Base-by-base conservation (phyloP, 2,797 vertebrate genomes). In the Zenarchopterus dispar region DNA sequence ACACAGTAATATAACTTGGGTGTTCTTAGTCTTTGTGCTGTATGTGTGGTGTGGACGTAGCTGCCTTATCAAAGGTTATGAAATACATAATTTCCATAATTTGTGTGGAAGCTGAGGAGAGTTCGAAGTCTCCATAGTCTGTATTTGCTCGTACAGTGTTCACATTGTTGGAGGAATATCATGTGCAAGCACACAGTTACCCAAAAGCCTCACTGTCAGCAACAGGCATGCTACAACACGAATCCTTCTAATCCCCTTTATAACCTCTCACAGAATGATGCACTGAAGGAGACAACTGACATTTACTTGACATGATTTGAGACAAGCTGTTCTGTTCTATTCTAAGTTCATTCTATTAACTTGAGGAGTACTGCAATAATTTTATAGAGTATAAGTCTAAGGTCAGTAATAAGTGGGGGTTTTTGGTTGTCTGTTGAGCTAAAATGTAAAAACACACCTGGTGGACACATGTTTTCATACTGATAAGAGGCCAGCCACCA, bases 1-100 rank as follows among this genome's bases (percentile, higher is more conserved):
- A 82, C 74, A 85, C 80, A 73, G 69, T 88, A 78, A 86, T 89
- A 85, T 75, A 85, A 88, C 76, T 78, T 41, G 77, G 72, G 44
- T 44, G 33, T 68, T 82, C 50, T 78, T 72, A 23, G 52, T 64
- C 62, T 49, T 22, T 48, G 67, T 79, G 70, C 85, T 78, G 70
- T 70, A 47, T 60, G 49, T 78, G 60, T 31, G 23, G 53, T 70
- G 13, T 39, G 36, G 4, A 39, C 56, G 64, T 22, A 67, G 68
- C 45, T 24, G 52, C 33, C 44, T 59, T 54, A 79, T 76, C 73
- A 75, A 58, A 69, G 51, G 6, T 44, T 44, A 69, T 86, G 69
- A 77, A 77, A 77, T 16, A 9, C 8, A 39, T 10, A 71, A 66
- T 83, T 66, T 75, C 65, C 44, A 44, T 62, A 49, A 41, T 62